phyloP scores from a whole-genome alignment of 2,797 vertebrate genomes.

The Scolopax bukidnonensis region DNA sequence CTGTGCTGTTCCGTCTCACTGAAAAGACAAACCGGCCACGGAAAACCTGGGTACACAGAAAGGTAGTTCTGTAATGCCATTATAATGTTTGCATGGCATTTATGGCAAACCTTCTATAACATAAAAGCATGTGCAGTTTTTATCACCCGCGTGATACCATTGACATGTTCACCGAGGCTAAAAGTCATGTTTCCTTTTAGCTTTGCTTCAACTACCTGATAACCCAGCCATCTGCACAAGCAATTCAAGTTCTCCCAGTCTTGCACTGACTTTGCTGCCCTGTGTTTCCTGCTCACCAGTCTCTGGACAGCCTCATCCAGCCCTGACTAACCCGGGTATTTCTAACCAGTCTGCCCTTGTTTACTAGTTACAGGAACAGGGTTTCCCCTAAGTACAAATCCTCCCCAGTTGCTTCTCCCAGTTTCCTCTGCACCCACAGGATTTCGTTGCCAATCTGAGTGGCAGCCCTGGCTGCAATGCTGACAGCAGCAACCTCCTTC shows the following conservation, averaged over 20 bases:
- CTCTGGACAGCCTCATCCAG: not conserved
- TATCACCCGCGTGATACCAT: not conserved
- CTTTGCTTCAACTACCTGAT: not conserved
- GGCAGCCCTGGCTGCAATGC: fast-evolving
- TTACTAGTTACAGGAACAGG: not conserved
- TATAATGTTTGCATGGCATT: not conserved
- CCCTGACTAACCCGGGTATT: not conserved
- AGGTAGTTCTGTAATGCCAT: not conserved
- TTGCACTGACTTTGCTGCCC: not conserved
- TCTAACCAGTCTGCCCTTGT: not conserved
- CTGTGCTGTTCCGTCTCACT: not conserved
- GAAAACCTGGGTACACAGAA: not conserved
- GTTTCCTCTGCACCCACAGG: not conserved
- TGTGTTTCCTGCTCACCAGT: not conserved
- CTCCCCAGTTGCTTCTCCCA: not conserved
- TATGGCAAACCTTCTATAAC: not conserved
- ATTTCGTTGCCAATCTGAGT: not conserved
- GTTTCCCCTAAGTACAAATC: not conserved
- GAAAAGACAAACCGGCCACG: not conserved
- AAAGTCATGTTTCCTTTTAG: not conserved
- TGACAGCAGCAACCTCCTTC: not conserved
- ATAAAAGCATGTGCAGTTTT: not conserved
- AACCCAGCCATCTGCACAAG: not conserved
- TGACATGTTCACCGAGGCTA: not conserved
- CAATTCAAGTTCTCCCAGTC: not conserved